Conservation (phyloP, 2,113 vertebrate genomes). For the Solea solea region DNA sequence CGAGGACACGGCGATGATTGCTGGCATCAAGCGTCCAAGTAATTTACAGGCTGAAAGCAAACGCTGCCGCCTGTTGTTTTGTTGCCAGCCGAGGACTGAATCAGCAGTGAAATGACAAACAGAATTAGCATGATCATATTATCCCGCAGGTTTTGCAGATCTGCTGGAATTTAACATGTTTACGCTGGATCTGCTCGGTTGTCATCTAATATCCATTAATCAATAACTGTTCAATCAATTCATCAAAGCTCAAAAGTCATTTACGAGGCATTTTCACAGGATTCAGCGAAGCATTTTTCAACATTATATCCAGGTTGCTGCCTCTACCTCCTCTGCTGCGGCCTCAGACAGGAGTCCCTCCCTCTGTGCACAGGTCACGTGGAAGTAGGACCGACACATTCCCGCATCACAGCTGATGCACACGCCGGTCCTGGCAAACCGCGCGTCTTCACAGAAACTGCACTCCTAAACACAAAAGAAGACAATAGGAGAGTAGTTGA, state of each 20-base stretch:
- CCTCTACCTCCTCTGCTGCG: conserved; percentile 93
- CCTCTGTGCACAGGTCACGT: conserved; percentile 97
- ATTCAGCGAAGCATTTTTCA: not conserved
- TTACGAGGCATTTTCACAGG: too few species aligned
- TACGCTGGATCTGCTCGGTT: too few species aligned
- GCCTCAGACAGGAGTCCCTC: conserved; percentile 98
- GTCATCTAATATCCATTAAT: too few species aligned
- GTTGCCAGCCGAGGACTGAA: too few species aligned
- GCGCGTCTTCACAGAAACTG: conserved; percentile 96
- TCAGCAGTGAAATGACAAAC: too few species aligned
- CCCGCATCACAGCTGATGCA: conserved; percentile 99
- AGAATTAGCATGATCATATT: not conserved
- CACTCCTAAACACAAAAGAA: conserved; percentile 86
- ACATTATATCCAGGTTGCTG: not conserved
- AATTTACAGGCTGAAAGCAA: too few species aligned
- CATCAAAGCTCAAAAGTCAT: too few species aligned
- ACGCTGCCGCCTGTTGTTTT: too few species aligned
- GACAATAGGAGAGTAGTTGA: not conserved
- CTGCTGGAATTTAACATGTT: not conserved
- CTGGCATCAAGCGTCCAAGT: too few species aligned
- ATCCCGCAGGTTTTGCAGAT: not conserved
- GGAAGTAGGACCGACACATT: conserved; percentile 98
- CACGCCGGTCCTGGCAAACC: conserved; percentile 96
- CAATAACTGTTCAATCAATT: too few species aligned
- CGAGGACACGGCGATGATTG: too few species aligned